Evolutionary conservation across 1,140 invertebrate species (phyloP).

Genomic region (Penaeus japonicus): DNA sequence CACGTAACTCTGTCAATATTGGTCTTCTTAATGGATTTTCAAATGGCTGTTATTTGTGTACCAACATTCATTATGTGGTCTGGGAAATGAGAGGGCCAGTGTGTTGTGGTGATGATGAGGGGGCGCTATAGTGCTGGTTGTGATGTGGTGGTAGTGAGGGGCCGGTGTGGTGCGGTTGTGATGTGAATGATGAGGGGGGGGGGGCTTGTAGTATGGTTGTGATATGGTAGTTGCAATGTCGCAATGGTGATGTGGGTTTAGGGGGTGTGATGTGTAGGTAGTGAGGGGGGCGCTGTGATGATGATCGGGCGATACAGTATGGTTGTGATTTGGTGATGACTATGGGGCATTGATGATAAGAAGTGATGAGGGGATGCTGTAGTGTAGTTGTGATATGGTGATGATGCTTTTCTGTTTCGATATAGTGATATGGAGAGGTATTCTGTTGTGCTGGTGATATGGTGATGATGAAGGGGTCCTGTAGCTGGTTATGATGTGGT

Average conservation of each 20-base stretch:
- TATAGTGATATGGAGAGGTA: no score
- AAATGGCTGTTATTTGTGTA: constrained; percentile 53
- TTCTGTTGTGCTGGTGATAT: no score
- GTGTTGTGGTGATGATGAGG: neutral
- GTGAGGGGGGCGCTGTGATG: neutral
- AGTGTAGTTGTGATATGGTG: no score
- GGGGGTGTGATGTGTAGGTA: neutral
- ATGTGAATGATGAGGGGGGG: neutral
- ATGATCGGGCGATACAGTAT: no score
- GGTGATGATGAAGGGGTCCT: no score
- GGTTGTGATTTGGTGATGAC: no score
- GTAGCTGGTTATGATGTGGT: no score
- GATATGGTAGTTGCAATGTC: no score
- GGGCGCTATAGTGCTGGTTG: neutral
- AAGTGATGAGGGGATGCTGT: no score
- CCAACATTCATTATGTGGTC: constrained; percentile 53
- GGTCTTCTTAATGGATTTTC: constrained; percentile 53
- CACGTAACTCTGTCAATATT: constrained; percentile 53
- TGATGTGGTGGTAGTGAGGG: neutral
- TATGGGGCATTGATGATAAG: no score
- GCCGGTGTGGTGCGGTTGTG: neutral
- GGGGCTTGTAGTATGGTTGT: neutral
- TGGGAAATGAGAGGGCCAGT: constrained; percentile 35
- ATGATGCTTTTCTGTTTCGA: no score
- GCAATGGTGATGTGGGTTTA: neutral